Conservation (phyloP, 2,113 vertebrate genomes). For the Neolamprologus modestus region DNA sequence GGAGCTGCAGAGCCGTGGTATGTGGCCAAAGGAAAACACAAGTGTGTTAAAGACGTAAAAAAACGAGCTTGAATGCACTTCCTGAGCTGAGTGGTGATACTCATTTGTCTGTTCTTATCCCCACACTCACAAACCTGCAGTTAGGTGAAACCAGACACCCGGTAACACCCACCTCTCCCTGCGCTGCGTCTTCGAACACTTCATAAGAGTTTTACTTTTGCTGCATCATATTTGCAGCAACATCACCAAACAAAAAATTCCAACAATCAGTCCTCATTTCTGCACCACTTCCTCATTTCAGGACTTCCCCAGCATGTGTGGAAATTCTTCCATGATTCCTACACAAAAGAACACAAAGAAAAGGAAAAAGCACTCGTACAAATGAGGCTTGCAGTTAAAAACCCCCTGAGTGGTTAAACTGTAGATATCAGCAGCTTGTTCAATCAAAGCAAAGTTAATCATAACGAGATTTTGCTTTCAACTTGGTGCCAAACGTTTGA, state of each 20-base stretch:
- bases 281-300: neutral
- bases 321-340: neutral
- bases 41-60: neutral
- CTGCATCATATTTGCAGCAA: neutral
- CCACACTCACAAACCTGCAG: neutral
- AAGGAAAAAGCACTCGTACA: neutral
- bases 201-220: neutral
- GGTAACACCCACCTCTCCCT: neutral
- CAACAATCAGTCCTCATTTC: neutral
- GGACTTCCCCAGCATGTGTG: neutral
- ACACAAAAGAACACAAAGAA: neutral
- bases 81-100: neutral
- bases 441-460: neutral
- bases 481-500: neutral
- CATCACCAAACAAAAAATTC: neutral
- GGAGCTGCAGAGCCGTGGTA: constrained; percentile 17
- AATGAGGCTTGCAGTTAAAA: neutral
- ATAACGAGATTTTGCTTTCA: neutral
- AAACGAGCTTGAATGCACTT: neutral
- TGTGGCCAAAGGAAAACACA: neutral
- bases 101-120: neutral
- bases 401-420: neutral
- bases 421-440: neutral
- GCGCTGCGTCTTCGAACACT: neutral
- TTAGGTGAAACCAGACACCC: neutral